Percentiles rank a stretch among this genome's conserved stretches.
These are phyloP conservation scores for Caradrina clavipalpis DNA, from an alignment of 2,888 invertebrate genomes.

Conservation along the genomic window DNA sequence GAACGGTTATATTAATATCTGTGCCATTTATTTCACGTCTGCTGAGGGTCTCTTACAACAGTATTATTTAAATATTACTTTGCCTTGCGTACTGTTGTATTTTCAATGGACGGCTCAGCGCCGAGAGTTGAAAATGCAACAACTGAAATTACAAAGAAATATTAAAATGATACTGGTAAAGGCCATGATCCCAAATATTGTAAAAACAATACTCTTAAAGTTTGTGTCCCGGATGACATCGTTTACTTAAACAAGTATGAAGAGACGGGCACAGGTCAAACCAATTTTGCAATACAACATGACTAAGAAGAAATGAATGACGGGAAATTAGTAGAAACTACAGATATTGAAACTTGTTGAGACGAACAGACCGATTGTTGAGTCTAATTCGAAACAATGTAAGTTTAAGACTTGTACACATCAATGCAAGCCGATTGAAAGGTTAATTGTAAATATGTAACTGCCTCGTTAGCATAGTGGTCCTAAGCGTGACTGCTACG, in stretches of 20 bases:
- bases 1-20: too few species aligned
- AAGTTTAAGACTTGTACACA: not conserved
- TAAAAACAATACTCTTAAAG: not conserved
- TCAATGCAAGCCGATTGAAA: not conserved
- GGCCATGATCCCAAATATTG: too few species aligned
- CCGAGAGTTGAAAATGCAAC: too few species aligned
- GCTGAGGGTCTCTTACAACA: too few species aligned
- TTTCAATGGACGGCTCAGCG: too few species aligned
- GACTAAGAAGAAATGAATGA: slow-evolving; percentile 8
- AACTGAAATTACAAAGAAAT: too few species aligned
- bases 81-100: too few species aligned
- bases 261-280: not conserved
- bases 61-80: too few species aligned
- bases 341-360: slow-evolving; percentile 26
- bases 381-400: slow-evolving; percentile 40
- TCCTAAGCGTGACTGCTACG: too few species aligned
- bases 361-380: slow-evolving; percentile 19
- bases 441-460: not conserved
- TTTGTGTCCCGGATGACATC: not conserved
- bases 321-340: slow-evolving; percentile 10
- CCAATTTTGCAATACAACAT: slow-evolving; percentile 1
- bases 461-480: too few species aligned
- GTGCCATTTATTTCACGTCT: too few species aligned
- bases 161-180: too few species aligned
- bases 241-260: not conserved